A percentile compares a stretch with the other conserved stretches of the same genome.
Evolutionary conservation across 1,140 invertebrate genomes (phyloP).

Genomic region (Goniozus legneri): DNA sequence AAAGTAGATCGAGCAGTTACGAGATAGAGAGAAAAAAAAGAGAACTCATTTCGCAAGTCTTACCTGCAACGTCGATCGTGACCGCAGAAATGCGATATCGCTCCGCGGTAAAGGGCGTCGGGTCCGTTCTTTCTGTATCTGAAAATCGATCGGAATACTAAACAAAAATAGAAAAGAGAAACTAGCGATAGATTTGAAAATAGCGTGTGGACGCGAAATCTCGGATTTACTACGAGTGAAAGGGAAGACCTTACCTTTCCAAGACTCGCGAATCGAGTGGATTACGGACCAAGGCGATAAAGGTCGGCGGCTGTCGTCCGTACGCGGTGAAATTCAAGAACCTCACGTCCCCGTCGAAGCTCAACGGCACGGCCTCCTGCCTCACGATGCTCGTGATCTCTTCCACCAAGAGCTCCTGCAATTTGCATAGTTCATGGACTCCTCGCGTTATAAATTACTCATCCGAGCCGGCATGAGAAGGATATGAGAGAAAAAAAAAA

Average conservation of each 20-base stretch:
- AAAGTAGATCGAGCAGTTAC: too few relatives aligned
- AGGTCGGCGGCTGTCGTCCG: constrained; percentile 60
- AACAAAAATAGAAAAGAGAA: too few relatives aligned
- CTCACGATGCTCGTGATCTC: constrained; percentile 56
- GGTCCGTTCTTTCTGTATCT: constrained; percentile 29
- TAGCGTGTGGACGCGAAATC: not conserved
- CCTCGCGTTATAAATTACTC: too few relatives aligned
- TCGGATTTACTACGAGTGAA: too few relatives aligned
- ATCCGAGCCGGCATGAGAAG: too few relatives aligned
- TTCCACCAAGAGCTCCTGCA: constrained; percentile 57
- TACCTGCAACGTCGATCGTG: constrained; percentile 61
- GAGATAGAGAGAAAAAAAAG: not conserved
- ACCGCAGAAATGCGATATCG: constrained; percentile 67
- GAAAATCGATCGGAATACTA: constrained; percentile 14
- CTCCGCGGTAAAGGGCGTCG: constrained; percentile 30
- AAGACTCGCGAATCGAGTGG: constrained; percentile 53
- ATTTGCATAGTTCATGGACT: too few relatives aligned
- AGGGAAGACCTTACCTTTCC: constrained; percentile 38
- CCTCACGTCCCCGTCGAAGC: constrained; percentile 63
- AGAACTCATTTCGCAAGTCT: constrained; percentile 23
- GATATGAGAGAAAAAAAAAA: too few relatives aligned
- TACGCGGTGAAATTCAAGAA: constrained; percentile 65
- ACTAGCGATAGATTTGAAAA: not conserved
- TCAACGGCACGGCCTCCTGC: constrained; percentile 58
- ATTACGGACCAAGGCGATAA: constrained; percentile 65